These are phyloP conservation scores for Rugalucina vietnamica DNA, from an alignment of 2,888 invertebrate genomes.

Conservation along the genomic window DNA sequence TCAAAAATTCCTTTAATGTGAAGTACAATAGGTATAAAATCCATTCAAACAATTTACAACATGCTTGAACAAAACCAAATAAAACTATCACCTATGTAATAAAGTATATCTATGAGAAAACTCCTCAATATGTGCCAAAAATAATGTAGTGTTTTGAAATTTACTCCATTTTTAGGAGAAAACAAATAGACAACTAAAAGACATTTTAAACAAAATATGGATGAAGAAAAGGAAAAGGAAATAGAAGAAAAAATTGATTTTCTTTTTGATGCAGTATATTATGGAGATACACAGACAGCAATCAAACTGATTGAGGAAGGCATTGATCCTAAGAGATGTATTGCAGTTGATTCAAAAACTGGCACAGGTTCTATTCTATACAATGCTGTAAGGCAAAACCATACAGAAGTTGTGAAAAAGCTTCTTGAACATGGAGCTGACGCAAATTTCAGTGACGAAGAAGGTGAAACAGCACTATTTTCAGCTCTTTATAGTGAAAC, in stretches of 20 bases:
- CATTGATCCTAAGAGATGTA: background rate
- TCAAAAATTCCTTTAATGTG: too few relatives aligned
- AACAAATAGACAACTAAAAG: background rate
- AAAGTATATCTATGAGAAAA: too few relatives aligned
- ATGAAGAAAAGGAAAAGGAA: background rate
- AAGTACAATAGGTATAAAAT: too few relatives aligned
- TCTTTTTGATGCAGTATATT: background rate
- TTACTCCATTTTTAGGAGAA: too few relatives aligned
- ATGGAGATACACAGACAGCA: background rate
- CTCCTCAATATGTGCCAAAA: too few relatives aligned
- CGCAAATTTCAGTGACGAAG: slow-evolving; percentile 5
- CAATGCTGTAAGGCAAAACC: slow-evolving; percentile 5
- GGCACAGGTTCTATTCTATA: background rate
- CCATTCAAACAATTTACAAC: too few relatives aligned
- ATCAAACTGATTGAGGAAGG: background rate
- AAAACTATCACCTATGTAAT: too few relatives aligned
- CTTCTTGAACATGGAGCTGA: slow-evolving; percentile 5
- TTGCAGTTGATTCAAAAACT: background rate
- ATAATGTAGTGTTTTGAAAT: too few relatives aligned
- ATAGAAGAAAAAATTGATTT: background rate
- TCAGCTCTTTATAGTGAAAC: slow-evolving; percentile 5
- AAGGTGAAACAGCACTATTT: slow-evolving; percentile 15
- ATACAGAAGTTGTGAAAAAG: background rate
- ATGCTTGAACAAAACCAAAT: too few relatives aligned
- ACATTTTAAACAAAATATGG: background rate